Conservation (phyloP, 2,888 invertebrate species). For the Drosophila demipolita region DNA sequence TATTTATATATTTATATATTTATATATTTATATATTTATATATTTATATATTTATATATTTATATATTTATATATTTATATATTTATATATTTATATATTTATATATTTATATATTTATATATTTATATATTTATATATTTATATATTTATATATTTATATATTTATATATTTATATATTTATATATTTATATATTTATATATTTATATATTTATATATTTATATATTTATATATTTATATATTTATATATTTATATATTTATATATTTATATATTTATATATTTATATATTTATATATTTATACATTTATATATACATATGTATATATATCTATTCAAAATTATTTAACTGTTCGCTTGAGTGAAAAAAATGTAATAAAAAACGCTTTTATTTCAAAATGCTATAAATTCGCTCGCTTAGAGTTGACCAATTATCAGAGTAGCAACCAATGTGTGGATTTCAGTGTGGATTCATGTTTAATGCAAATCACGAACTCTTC, state of each 20-base stretch:
- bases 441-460: background rate
- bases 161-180: background rate
- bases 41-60: background rate
- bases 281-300: background rate
- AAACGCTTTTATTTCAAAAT: background rate
- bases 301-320: background rate
- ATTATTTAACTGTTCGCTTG: background rate
- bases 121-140: background rate
- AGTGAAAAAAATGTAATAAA: background rate
- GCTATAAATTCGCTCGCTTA: background rate
- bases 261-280: background rate
- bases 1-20: background rate
- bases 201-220: background rate
- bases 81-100: background rate
- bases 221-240: background rate
- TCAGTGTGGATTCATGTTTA: slow-evolving; percentile 14
- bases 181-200: background rate
- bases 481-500: slow-evolving; percentile 26
- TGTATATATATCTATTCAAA: background rate
- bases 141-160: background rate
- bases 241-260: background rate
- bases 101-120: background rate
- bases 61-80: background rate
- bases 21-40: background rate
- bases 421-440: background rate